Base-by-base conservation (phyloP, 2,888 invertebrate genomes). In the Campoplex nolae region DNA sequence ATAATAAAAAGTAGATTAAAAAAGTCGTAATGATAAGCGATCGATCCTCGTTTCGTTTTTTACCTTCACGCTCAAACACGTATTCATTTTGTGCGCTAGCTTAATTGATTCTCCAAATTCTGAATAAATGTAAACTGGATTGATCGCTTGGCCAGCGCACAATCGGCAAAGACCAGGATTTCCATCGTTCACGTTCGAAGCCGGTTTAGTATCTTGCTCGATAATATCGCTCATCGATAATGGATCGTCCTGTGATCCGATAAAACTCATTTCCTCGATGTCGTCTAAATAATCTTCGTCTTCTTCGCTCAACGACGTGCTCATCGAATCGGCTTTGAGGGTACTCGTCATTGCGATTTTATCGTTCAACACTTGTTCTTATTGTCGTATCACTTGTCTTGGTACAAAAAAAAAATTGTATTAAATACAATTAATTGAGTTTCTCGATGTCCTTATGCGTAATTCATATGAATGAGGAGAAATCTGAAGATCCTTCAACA, bases 191-290 rank as follows among this genome's bases (percentile, higher is more conserved):
- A 65, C 67, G 58, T 88, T 89, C 28, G 83, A 84, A 76, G 28
- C 81, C 2, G 80, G 35, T 65, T 88, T 73, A 0, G 76, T 70
- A 38, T 88, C 85, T 23, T 84, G 75, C 58, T 90, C 90, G 42
- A 90, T 74, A 42, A 92, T 84, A 65, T 91, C 90, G 23, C 86
- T 90, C 0, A 91, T 75, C 1, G 92, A 92, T 11, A 90, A 73
- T 13, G 90, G 88, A 68, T 92, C 92, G 6, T 92, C 92, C 71
- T 91, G 92, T 0, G 92, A 93, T 90, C 92, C 92, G 65, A 91
- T 76, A n/a, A 90, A 87, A 45, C 92, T 91, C 71, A 90, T 90
- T 6, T 87, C 88, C 9, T 84, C 84, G 42, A 91, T 90, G 16
- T 91, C 80, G 70, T 92, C 90, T n/a, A 91, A 89, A 62, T 91